phyloP scores from a whole-genome alignment of 30 jellyfish, hydroid and myxozoan species.

The Haliclystus octoradiatus region DNA sequence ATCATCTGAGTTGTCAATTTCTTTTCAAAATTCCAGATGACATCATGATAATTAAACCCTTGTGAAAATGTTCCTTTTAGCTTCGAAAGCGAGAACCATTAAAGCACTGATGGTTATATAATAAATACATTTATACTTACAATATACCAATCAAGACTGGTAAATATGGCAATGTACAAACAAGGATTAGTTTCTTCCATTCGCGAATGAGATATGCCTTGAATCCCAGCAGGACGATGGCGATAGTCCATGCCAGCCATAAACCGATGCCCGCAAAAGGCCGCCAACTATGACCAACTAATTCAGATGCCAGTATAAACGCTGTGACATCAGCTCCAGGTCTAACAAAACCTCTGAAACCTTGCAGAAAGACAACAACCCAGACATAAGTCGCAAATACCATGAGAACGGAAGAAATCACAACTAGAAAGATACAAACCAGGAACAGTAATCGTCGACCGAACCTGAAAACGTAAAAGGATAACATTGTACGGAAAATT shows the following conservation, averaged over 20 bases:
- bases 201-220: slow-evolving; percentile 50
- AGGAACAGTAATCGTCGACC: slow-evolving; percentile 48
- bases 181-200: slow-evolving; percentile 59
- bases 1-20: no score
- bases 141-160: no score
- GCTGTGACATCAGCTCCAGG: slow-evolving; percentile 58
- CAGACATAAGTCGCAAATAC: slow-evolving; percentile 47
- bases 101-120: no score
- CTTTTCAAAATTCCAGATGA: no score
- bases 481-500: no score
- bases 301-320: slow-evolving; percentile 49
- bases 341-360: slow-evolving; percentile 45
- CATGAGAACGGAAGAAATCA: slow-evolving; percentile 29
- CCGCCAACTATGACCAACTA: slow-evolving; percentile 68
- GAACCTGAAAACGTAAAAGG: slow-evolving; percentile 22
- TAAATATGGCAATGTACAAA: slow-evolving; percentile 59
- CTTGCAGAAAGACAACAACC: slow-evolving; percentile 16
- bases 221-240: slow-evolving; percentile 57
- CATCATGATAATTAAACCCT: no score
- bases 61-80: no score
- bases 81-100: no score
- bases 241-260: slow-evolving; percentile 41
- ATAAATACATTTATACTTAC: no score
- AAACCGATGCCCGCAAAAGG: slow-evolving; percentile 75
- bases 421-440: slow-evolving; percentile 20